These are phyloP conservation scores for Magallana ariakensis DNA, from an alignment of 1,140 invertebrate species.

Conservation along the genomic window DNA sequence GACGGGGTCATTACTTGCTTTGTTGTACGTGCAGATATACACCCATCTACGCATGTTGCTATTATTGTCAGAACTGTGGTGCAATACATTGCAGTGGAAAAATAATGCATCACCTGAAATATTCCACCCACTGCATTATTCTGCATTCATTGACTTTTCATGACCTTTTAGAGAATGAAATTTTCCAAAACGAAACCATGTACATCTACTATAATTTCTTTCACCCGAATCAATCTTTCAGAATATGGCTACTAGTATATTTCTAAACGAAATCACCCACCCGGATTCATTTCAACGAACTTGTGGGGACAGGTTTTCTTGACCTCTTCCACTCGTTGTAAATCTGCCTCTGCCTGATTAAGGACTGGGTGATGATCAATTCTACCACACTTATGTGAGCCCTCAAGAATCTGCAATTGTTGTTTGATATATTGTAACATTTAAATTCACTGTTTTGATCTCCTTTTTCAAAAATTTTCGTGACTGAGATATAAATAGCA, in stretches of 20 bases:
- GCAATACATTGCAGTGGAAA: constrained; percentile 72
- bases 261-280: constrained; percentile 42
- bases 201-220: background rate
- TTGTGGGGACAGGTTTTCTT: constrained; percentile 58
- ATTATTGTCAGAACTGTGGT: constrained; percentile 60
- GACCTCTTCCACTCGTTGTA: constrained; percentile 66
- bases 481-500: background rate
- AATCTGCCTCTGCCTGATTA: constrained; percentile 69
- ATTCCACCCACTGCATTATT: background rate
- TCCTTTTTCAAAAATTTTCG: background rate
- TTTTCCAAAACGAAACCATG: background rate
- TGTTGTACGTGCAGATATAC: constrained; percentile 67
- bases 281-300: constrained; percentile 71
- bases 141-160: too few relatives aligned
- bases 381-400: constrained; percentile 72
- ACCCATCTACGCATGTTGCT: constrained; percentile 66
- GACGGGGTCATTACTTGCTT: constrained; percentile 65
- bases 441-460: background rate
- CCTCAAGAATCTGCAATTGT: constrained; percentile 64
- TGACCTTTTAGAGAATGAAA: too few relatives aligned
- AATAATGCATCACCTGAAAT: constrained; percentile 74
- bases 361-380: constrained; percentile 68
- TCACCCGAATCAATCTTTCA: too few relatives aligned
- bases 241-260: too few relatives aligned
- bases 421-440: background rate